Conservation (phyloP, 2,888 invertebrate genomes). For the Adelognathus sp. region DNA sequence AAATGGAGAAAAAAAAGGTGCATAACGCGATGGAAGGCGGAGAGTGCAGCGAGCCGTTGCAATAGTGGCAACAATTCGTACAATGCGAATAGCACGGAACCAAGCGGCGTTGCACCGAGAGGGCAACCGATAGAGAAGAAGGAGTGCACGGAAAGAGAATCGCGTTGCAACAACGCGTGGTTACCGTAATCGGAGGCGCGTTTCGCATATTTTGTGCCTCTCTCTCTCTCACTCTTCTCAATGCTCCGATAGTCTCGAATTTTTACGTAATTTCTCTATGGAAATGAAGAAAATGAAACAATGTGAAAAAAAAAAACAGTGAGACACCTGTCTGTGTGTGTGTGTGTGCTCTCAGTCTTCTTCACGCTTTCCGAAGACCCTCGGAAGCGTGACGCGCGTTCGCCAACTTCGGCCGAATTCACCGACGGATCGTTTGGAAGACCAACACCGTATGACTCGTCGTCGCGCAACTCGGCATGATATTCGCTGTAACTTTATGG, state of each 20-base stretch:
- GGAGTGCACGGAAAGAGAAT: not conserved
- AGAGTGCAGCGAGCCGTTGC: slow-evolving; percentile 61
- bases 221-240: slow-evolving; percentile 23
- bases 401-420: slow-evolving; percentile 36
- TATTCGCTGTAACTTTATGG: slow-evolving; percentile 41
- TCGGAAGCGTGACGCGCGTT: slow-evolving; percentile 72
- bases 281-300: slow-evolving; percentile 45
- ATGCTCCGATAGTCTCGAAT: slow-evolving; percentile 59
- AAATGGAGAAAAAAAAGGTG: slow-evolving; percentile 22
- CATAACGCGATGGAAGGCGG: slow-evolving; percentile 18
- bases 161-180: slow-evolving; percentile 47
- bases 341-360: slow-evolving; percentile 64
- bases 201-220: slow-evolving; percentile 40
- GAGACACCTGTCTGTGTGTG: slow-evolving; percentile 25
- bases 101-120: slow-evolving; percentile 25
- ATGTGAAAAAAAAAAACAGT: slow-evolving; percentile 24
- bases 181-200: slow-evolving; percentile 58
- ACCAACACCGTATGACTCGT: slow-evolving; percentile 45
- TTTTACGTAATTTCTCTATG: slow-evolving; percentile 66
- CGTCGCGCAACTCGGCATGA: slow-evolving; percentile 47
- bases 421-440: slow-evolving; percentile 47
- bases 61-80: slow-evolving; percentile 62
- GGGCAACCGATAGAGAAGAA: not conserved
- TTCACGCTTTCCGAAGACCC: slow-evolving; percentile 79
- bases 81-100: slow-evolving; percentile 35